These are phyloP conservation scores for Rutpela maculata DNA, from an alignment of 2,888 invertebrate genomes.

Conservation along the genomic window DNA sequence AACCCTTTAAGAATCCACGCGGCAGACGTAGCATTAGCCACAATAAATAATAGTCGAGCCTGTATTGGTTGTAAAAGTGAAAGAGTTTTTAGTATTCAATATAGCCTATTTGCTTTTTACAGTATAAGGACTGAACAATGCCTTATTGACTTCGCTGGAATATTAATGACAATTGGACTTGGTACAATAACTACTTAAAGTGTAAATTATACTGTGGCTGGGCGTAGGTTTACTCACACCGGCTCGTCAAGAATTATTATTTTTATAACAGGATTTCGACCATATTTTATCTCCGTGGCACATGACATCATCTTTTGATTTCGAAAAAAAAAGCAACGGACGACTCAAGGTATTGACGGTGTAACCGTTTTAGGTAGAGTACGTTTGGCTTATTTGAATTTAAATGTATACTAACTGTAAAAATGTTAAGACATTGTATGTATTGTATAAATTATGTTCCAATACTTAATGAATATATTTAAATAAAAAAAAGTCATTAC, in stretches of 20 bases:
- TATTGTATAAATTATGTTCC: not conserved
- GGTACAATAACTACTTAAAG: conserved; percentile 45
- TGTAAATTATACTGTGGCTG: conserved; percentile 37
- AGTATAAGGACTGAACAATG: conserved; percentile 33
- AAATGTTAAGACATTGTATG: not conserved
- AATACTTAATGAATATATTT: not conserved
- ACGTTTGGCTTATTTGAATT: not conserved
- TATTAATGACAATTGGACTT: conserved; percentile 49
- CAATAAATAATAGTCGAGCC: conserved; percentile 33
- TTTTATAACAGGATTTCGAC: conserved; percentile 51
- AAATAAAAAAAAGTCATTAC: not conserved
- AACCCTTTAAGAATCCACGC: not conserved
- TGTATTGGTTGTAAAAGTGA: conserved; percentile 36
- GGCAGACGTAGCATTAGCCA: conserved; percentile 30
- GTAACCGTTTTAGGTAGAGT: not conserved
- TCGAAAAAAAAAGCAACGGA: conserved; percentile 6
- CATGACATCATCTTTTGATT: conserved; percentile 9
- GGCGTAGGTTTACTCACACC: conserved; percentile 49
- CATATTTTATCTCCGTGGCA: conserved; percentile 12
- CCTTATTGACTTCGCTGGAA: conserved; percentile 48
- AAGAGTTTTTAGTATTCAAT: conserved; percentile 44
- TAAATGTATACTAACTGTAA: conserved; percentile 10
- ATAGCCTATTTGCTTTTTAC: conserved; percentile 34
- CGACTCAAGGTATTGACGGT: not conserved
- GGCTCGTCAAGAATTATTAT: conserved; percentile 50